Percentiles rank a stretch among this genome's conserved stretches.
phyloP scores from a whole-genome alignment of 1,140 invertebrate species.

The Drosophila erecta region DNA sequence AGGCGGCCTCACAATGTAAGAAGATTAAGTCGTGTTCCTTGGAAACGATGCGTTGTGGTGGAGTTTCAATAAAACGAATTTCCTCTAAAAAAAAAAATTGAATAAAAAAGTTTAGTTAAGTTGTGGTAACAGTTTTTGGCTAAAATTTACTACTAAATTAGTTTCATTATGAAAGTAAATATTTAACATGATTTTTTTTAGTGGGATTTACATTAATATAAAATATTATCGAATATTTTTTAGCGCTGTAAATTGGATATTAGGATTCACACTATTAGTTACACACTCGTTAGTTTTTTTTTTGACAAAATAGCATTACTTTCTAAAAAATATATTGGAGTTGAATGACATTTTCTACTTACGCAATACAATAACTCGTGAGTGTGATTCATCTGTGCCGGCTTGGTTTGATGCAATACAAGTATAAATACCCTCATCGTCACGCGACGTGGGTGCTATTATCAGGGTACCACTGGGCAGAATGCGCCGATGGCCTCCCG shows the following conservation, averaged over 20 bases:
- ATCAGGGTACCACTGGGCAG: slow-evolving; percentile 93
- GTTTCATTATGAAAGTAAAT: no score
- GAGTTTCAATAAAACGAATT: slow-evolving; percentile 89
- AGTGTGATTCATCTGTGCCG: slow-evolving; percentile 92
- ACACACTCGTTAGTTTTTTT: no score
- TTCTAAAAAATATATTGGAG: no score
- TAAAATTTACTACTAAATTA: no score
- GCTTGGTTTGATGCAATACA: slow-evolving; percentile 94
- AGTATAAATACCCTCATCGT: slow-evolving; percentile 95
- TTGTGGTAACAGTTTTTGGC: not conserved
- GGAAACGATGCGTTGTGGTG: slow-evolving; percentile 88
- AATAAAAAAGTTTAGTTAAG: not conserved
- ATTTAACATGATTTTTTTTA: no score
- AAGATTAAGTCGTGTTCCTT: slow-evolving; percentile 90
- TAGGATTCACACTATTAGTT: no score
- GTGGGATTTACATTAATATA: no score
- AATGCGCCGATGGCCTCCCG: slow-evolving; percentile 91
- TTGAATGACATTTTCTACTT: slow-evolving; percentile 72
- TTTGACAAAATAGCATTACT: no score
- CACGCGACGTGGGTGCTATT: slow-evolving; percentile 93
- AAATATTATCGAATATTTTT: no score
- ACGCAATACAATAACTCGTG: slow-evolving; percentile 94
- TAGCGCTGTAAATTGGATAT: no score
- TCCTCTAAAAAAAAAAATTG: slow-evolving; percentile 85
- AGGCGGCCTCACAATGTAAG: slow-evolving; percentile 91